A percentile compares a stretch with the other conserved stretches of the same genome.
Evolutionary conservation across 2,113 vertebrate species (phyloP).

Genomic region (Oryctolagus cuniculus): mOryCun1.1 NC_091447.1:32584001-32584500

Average conservation of each 20-base stretch:
- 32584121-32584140: neutral
- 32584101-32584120: neutral
- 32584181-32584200: neutral
- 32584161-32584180: neutral
- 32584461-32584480: neutral
- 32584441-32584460: too few species aligned
- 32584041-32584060: neutral
- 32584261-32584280: too few species aligned
- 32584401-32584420: too few species aligned
- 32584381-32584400: too few species aligned
- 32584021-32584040: too few species aligned
- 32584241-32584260: neutral
- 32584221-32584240: neutral
- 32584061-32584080: slow-evolving; percentile 2
- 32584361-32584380: too few species aligned
- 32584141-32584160: neutral
- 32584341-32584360: neutral
- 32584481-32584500: neutral
- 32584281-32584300: too few species aligned
- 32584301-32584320: neutral
- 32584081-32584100: neutral
- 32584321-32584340: neutral
- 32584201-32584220: neutral
- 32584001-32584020: neutral
- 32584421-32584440: too few species aligned